Conservation (phyloP, 2,797 vertebrate species). For the Pteropus rufus region DNA sequence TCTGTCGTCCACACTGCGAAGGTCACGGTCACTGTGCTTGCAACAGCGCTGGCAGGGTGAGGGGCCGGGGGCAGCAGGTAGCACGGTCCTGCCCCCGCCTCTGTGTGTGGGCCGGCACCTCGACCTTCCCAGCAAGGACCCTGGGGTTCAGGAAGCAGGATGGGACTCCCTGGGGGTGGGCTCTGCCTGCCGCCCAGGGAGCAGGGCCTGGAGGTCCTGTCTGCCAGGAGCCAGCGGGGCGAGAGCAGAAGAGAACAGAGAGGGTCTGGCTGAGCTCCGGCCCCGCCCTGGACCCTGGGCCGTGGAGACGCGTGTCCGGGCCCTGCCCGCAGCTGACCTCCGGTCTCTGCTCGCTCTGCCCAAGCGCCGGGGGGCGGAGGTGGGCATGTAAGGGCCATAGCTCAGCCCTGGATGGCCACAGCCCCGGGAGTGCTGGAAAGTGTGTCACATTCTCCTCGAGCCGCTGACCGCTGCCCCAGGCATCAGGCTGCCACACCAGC, state of each 20-base stretch:
- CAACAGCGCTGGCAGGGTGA: fast-evolving
- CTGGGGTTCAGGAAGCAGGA: not conserved
- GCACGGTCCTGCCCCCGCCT: fast-evolving
- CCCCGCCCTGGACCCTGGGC: not conserved
- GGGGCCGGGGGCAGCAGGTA: fast-evolving
- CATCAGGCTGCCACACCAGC: too few species aligned
- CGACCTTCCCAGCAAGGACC: not conserved
- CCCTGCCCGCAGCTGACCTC: not conserved
- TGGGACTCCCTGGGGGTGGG: fast-evolving
- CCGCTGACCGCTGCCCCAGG: fast-evolving
- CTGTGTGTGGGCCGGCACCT: fast-evolving
- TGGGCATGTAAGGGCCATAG: not conserved
- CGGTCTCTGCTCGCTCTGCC: not conserved
- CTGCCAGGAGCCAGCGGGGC: not conserved
- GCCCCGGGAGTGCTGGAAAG: too few species aligned
- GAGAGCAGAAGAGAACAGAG: not conserved
- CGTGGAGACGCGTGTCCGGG: not conserved
- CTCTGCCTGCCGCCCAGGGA: not conserved
- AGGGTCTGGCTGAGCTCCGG: fast-evolving
- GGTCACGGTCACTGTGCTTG: too few species aligned
- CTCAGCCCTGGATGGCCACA: not conserved
- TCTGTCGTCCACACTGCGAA: not conserved
- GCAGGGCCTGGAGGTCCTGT: not conserved
- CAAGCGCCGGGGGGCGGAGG: too few species aligned
- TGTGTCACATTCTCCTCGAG: not conserved